A percentile compares a stretch with the other conserved stretches of the same genome.
Evolutionary conservation across 2,113 vertebrate species (phyloP).

Genomic region (Notothenia coriiceps): DNA sequence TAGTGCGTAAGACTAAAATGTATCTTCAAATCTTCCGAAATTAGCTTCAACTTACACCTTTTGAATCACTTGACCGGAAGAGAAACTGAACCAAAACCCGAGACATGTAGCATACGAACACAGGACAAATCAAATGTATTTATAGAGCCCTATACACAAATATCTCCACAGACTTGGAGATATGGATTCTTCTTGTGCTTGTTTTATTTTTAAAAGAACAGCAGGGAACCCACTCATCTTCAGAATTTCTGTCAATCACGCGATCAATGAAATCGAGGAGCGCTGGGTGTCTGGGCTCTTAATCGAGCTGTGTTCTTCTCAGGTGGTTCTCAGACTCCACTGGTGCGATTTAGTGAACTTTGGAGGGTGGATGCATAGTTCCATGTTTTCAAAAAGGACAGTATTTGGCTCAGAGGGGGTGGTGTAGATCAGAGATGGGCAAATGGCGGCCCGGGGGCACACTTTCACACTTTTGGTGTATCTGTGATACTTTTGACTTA

Average conservation of each 20-base stretch:
- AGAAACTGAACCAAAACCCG: background rate
- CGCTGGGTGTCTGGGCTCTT: slow-evolving; percentile 54
- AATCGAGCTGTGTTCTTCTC: slow-evolving; percentile 63
- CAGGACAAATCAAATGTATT: slow-evolving; percentile 28
- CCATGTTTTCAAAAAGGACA: background rate
- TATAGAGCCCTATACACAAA: slow-evolving; percentile 24
- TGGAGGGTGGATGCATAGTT: background rate
- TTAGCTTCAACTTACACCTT: background rate
- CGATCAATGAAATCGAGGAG: slow-evolving; percentile 49
- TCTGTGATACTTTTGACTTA: background rate
- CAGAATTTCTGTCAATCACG: slow-evolving; percentile 57
- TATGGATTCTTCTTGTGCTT: background rate
- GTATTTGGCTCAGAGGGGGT: background rate
- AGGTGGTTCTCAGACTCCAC: slow-evolving; percentile 41
- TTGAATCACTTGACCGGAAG: background rate
- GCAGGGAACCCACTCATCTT: slow-evolving; percentile 58
- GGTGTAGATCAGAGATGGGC: too few species aligned
- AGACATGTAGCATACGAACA: background rate
- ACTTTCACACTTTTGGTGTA: background rate
- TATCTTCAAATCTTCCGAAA: background rate
- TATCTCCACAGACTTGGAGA: slow-evolving; percentile 5
- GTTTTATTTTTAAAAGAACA: slow-evolving; percentile 60
- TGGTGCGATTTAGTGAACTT: background rate
- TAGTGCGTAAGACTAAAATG: background rate
- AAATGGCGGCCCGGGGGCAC: too few species aligned